phyloP scores from a whole-genome alignment of 2,797 vertebrate species.

The Sebastiscus tertius region DNA sequence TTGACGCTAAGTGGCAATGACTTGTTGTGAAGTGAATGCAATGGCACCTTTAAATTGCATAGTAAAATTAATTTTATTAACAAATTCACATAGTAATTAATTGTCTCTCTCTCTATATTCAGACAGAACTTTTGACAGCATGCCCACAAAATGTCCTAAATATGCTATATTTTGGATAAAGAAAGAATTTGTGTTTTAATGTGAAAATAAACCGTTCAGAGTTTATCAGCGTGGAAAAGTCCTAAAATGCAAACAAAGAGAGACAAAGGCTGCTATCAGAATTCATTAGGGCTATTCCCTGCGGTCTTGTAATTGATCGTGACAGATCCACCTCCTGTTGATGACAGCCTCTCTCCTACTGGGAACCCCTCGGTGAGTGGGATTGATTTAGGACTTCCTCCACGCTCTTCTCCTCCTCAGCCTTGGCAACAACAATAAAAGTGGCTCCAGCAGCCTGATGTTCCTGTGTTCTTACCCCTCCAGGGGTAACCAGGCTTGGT shows the following conservation, averaged over 20 bases:
- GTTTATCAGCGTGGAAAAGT: slow-evolving; percentile 31
- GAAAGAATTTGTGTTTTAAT: background rate
- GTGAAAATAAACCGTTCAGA: slow-evolving; percentile 9
- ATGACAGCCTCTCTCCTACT: slow-evolving; percentile 71
- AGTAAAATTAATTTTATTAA: slow-evolving; percentile 13
- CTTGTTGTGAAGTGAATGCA: background rate
- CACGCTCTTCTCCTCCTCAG: slow-evolving; percentile 55
- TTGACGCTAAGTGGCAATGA: background rate
- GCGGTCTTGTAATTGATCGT: slow-evolving; percentile 75
- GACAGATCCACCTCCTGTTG: slow-evolving; percentile 80
- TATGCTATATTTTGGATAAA: background rate
- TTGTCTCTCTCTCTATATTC: background rate
- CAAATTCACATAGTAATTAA: slow-evolving; percentile 11
- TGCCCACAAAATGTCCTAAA: slow-evolving; percentile 2
- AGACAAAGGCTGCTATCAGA: slow-evolving; percentile 52
- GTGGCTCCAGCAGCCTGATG: slow-evolving; percentile 66
- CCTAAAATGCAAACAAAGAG: slow-evolving; percentile 34
- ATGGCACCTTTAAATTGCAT: background rate
- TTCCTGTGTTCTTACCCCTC: slow-evolving; percentile 60
- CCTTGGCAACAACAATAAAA: slow-evolving; percentile 73
- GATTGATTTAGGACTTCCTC: slow-evolving; percentile 83
- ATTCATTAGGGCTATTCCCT: slow-evolving; percentile 70
- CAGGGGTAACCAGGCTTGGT: slow-evolving; percentile 60
- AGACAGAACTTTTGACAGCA: background rate
- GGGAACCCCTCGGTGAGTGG: slow-evolving; percentile 65